Base-by-base conservation (phyloP, 2,113 vertebrate genomes). In the Zapus hudsonius region DNA sequence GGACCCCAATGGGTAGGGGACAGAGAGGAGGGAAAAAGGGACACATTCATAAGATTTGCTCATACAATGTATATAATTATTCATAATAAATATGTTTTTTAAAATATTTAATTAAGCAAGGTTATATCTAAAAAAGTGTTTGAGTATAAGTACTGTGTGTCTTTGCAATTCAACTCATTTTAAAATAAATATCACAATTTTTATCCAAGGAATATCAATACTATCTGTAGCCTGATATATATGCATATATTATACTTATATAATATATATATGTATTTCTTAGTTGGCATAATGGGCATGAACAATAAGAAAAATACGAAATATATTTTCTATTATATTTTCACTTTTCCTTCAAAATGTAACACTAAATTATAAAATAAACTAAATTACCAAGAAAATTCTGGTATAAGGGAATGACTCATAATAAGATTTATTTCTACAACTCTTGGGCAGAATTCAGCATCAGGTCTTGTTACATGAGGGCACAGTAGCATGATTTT, bases 381-480 rank as follows among this genome's bases (percentile, higher is more conserved):
- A 87, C 8, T 52, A 74, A 66, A 83, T 40, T 91, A 7, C 10
- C 84, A 90, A 67, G 31, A 85, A 94, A 93, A 70, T 36, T 70
- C 20, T 94, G 38, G 36, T 29, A n/a, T 69, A 1, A 5, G 15
- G 12, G 10, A 91, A 29, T 79, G 6, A 66, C 59, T 92, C 70
- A 3, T 63, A 83, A 61, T 82, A 76, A 12, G 25, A 38, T 64
- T 42, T 74, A 52, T 69, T 73, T 2, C 42, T 59, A 11, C n/a
- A n/a, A n/a, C n/a, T n/a, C n/a, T n/a, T n/a, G n/a, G n/a, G n/a
- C n/a, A n/a, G n/a, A n/a, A n/a, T n/a, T n/a, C n/a, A n/a, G n/a
- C n/a, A n/a, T n/a, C n/a, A n/a, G n/a, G n/a, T n/a, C 38, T 87
- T 90, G 33, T 78, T 52, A 33, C 2, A 40, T 73, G n/a, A 95